A percentile compares a stretch with the other conserved stretches of the same genome.
Evolutionary conservation across 35 echinoderm and acorn worm species (phyloP).

Genomic region (Chiridota heheva): DNA sequence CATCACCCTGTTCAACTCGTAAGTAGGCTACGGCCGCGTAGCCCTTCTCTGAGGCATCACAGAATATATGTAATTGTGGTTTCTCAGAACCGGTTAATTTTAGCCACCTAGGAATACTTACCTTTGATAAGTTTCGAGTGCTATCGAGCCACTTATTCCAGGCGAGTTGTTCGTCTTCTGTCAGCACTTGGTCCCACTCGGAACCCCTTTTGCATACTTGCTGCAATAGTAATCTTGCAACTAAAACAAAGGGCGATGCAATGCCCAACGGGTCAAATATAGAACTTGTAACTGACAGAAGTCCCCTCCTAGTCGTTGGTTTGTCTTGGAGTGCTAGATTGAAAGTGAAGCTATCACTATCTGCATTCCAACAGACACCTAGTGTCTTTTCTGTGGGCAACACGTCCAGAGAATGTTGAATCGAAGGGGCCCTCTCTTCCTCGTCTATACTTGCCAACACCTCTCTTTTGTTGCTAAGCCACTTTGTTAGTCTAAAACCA

Average conservation of each 20-base stretch:
- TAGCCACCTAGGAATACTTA: conserved; percentile 48
- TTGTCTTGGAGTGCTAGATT: conserved; percentile 14
- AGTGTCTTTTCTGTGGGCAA: conserved; percentile 65
- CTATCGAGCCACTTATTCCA: conserved; percentile 57
- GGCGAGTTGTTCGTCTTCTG: neutral
- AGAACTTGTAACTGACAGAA: conserved; percentile 50
- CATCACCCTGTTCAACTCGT: neutral
- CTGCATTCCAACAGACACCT: conserved; percentile 54
- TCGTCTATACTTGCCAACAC: conserved; percentile 22
- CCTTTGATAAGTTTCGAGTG: conserved; percentile 1
- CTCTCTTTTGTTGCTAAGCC: conserved; percentile 35
- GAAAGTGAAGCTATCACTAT: conserved; percentile 53
- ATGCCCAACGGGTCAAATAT: conserved; percentile 58
- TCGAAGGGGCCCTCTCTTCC: conserved; percentile 28
- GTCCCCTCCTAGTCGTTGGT: conserved; percentile 39
- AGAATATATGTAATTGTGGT: conserved; percentile 34
- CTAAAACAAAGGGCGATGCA: conserved; percentile 40
- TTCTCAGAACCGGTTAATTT: conserved; percentile 11
- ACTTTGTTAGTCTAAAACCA: conserved; percentile 63
- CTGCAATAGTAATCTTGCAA: conserved; percentile 29
- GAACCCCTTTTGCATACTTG: conserved; percentile 8
- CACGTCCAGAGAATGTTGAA: conserved; percentile 10
- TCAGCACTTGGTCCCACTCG: conserved; percentile 32
- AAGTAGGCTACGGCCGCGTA: conserved; percentile 41
- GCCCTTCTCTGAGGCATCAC: conserved; percentile 29